Evolutionary conservation across 2,797 vertebrate species (phyloP), one percentile per base, ranked within the genome.

Genomic region (Falco concolor): DNA sequence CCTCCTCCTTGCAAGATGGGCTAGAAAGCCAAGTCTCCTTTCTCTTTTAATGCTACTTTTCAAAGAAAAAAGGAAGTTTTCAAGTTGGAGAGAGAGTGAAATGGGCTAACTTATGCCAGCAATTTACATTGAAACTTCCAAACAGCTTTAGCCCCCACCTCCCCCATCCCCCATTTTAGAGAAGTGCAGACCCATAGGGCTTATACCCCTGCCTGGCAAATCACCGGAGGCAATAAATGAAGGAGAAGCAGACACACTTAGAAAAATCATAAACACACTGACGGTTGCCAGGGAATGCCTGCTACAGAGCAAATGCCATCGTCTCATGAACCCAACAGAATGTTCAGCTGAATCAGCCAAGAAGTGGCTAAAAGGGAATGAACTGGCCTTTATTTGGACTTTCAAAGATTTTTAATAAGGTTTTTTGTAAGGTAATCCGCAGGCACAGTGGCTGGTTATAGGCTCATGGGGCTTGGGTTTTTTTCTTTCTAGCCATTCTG

Each of bases 1-100:
- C 40, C n/a, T 50, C 20, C 45, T 28, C n/a, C 53, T 83, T 0
- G 0, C 38, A 70, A 34, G 64, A 23, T 5, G 9, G 20, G 40
- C 57, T 67, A 77, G 56, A 72, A 85, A 63, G 36, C 34, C 25
- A 72, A 25, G 34, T 30, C 25, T 82, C 30, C 49, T 86, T 57
- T 89, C n/a, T 56, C 23, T 30, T 76, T 87, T 38, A 44, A 65
- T 73, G 61, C 42, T 61, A 16, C 15, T 83, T 92, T 90, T 61
- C 60, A 72, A 74, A 90, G 65, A 30, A 79, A 81, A 81, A 81
- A 50, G 30, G 5, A 81, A 30, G 25, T 76, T 84, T 82, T 87
- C 36, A 42, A 77, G 34, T 27, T 64, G 56, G 34, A 87, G 25
- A 28, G 9, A 70, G 63, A 79, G 84, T 19, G 10, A 77, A 85